A percentile compares a stretch with the other conserved stretches of the same genome.
These are phyloP conservation scores for Acrobasis consociella DNA, from an alignment of 2,888 invertebrate genomes.

Conservation along the genomic window DNA sequence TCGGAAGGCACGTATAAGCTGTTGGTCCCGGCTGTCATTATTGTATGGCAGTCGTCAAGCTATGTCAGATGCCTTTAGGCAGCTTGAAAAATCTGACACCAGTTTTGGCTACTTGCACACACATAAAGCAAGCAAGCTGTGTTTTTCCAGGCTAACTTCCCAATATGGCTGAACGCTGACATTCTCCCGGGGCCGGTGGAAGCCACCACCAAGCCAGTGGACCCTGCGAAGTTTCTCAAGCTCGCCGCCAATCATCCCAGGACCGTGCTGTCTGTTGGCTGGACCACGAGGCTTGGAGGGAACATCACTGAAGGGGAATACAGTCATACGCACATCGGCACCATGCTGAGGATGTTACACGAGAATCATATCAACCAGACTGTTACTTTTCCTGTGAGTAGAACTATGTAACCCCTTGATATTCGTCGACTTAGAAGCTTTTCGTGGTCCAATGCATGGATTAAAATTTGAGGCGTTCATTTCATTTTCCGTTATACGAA, in stretches of 20 bases:
- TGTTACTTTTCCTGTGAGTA: conserved; percentile 89
- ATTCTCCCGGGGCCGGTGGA: conserved; percentile 90
- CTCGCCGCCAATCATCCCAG: conserved; percentile 83
- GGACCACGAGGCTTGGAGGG: conserved; percentile 88
- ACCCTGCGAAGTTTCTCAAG: conserved; percentile 84
- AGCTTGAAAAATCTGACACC: too few relatives aligned
- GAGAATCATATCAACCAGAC: conserved; percentile 83
- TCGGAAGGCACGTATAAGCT: too few relatives aligned
- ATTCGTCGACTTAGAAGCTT: not conserved
- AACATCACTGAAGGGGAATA: conserved; percentile 83
- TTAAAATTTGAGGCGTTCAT: too few relatives aligned
- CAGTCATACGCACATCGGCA: conserved; percentile 83
- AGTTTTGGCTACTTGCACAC: too few relatives aligned
- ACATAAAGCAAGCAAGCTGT: too few relatives aligned
- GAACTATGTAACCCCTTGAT: not conserved
- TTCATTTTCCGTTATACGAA: too few relatives aligned
- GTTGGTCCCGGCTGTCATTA: too few relatives aligned
- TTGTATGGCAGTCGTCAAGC: too few relatives aligned
- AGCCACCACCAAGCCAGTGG: conserved; percentile 81
- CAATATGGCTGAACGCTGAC: conserved; percentile 95
- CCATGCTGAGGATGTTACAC: conserved; percentile 85
- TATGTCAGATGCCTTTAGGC: too few relatives aligned
- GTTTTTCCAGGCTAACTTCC: conserved; percentile 84
- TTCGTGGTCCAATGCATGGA: not conserved
- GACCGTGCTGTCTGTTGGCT: conserved; percentile 89